Evolutionary conservation across 2,888 invertebrate species (phyloP).

Genomic region (Steromphala cineraria): DNA sequence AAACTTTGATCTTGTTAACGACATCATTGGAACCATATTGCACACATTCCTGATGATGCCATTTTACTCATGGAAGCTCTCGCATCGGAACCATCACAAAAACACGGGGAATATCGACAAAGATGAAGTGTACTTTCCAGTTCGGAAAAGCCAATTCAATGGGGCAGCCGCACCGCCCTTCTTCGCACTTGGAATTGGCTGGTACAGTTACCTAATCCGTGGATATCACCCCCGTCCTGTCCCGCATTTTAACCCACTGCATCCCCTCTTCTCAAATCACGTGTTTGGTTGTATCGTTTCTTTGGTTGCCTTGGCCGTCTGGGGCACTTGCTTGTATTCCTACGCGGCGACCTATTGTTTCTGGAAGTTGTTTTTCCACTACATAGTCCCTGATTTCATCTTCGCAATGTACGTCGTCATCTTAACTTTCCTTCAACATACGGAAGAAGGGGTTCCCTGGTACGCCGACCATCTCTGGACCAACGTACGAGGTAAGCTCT

Average conservation of each 20-base stretch:
- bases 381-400: conserved; percentile 63
- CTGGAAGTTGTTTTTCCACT: conserved; percentile 54
- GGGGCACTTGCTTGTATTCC: conserved; percentile 46
- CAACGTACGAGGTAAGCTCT: conserved; percentile 72
- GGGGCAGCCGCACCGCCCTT: conserved; percentile 36
- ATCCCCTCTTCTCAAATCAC: conserved; percentile 56
- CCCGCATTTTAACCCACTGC: conserved; percentile 35
- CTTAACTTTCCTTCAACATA: conserved; percentile 73
- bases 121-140: conserved; percentile 72
- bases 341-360: conserved; percentile 53
- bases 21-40: conserved; percentile 60
- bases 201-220: conserved; percentile 64
- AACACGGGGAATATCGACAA: conserved; percentile 71
- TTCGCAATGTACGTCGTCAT: conserved; percentile 68
- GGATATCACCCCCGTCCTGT: conserved; percentile 66
- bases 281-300: conserved; percentile 52
- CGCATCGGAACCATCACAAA: conserved; percentile 70
- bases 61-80: conserved; percentile 71
- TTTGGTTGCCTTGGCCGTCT: conserved; percentile 43
- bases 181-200: conserved; percentile 62
- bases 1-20: conserved; percentile 58
- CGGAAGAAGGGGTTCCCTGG: conserved; percentile 70
- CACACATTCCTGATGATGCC: conserved; percentile 68
- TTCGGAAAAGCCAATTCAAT: conserved; percentile 43
- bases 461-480: conserved; percentile 66